Base-by-base conservation (phyloP, 1,140 invertebrate species). In the Orussus abietinus region DNA sequence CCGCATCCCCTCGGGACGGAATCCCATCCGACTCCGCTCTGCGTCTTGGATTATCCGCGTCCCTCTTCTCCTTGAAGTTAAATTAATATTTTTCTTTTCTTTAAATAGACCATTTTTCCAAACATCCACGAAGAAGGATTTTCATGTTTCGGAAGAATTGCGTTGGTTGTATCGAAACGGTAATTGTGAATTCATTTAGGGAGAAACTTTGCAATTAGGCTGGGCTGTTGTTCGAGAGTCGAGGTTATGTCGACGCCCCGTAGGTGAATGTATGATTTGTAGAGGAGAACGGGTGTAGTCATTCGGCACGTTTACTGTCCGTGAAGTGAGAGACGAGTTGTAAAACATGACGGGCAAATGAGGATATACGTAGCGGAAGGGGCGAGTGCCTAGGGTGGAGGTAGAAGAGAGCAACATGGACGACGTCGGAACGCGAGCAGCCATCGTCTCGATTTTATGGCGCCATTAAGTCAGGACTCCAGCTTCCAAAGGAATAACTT, bases 261-360 rank as follows among this genome's bases (percentile, higher is more conserved):
- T n/a, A n/a, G 10, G 17, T 32, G n/a, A n/a, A n/a, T n/a, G n/a
- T n/a, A 36, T 61, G 53, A 62, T 57, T 61, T 62, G 42, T 40
- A 12, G 17, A 9, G 21, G 32, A 46, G 51, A 38, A 19, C 11
- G 42, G 50, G 38, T 50, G 21, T 46, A 48, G 49, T 38, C 45
- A 52, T 63, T 45, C 55, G 32, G 61, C 57, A 61, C 46, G 39
- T 57, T 61, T 57, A 59, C 55, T 57, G 59, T 49, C 56, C 28
- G 49, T 37, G 50, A 58, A 58, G 53, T 48, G 50, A 53, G 52
- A 57, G 52, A 50, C 55, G 50, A 62, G 55, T 58, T 62, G 60
- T 63, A 57, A 59, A 62, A 59, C 59, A 57, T 47, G 38, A 35
- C 33, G 43, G 35, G 36, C 52, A 62, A 62, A 62, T 58, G 59